phyloP scores from a whole-genome alignment of 2,797 vertebrate species.

The Pitangus sulphuratus region DNA sequence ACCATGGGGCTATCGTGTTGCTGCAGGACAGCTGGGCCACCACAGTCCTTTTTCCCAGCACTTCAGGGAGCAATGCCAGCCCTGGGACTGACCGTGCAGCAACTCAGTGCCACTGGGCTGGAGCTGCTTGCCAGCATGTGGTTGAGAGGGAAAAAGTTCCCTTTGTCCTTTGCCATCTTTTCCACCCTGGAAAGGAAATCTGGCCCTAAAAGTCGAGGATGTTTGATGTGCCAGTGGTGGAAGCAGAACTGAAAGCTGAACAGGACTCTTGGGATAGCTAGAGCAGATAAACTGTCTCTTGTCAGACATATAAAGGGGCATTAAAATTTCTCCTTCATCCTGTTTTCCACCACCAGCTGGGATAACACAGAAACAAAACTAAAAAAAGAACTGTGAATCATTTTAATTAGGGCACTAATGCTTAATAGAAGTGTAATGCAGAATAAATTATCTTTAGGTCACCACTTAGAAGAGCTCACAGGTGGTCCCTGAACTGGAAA shows the following conservation, averaged over 20 bases:
- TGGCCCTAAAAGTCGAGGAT: not conserved
- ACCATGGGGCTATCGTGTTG: not conserved
- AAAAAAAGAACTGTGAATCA: not conserved
- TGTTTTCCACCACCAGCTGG: not conserved
- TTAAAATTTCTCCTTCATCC: not conserved
- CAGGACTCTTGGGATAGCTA: not conserved
- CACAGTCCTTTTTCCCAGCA: not conserved
- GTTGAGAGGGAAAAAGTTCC: not conserved
- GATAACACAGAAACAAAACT: not conserved
- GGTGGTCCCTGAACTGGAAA: not conserved
- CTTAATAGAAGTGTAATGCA: constrained; percentile 10
- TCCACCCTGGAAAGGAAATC: not conserved
- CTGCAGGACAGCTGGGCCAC: not conserved
- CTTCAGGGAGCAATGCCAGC: not conserved
- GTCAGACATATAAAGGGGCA: not conserved
- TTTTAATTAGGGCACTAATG: constrained; percentile 33
- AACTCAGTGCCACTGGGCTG: not conserved
- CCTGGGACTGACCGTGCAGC: not conserved
- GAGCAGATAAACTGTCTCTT: not conserved
- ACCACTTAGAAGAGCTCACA: not conserved
- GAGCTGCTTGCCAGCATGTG: not conserved
- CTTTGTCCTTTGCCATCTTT: not conserved
- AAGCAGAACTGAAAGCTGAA: not conserved
- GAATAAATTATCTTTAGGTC: constrained; percentile 10
- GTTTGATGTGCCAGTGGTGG: not conserved